phyloP scores from a whole-genome alignment of 2,888 invertebrate genomes.

The Operophtera brumata region DNA sequence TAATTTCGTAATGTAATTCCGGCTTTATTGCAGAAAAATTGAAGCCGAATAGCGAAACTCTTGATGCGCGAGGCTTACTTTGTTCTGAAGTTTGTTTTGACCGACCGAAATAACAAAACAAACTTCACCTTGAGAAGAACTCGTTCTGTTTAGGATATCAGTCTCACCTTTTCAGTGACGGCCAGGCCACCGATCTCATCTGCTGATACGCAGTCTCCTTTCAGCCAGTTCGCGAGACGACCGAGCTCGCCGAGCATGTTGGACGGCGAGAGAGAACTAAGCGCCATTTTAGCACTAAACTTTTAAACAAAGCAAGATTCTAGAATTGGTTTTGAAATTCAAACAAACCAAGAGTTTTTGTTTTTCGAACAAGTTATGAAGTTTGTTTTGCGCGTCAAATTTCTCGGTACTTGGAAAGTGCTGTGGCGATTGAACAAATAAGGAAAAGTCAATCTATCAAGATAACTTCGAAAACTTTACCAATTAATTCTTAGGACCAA shows the following conservation, averaged over 20 bases:
- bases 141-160: conserved; percentile 19
- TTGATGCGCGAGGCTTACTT: too few species aligned
- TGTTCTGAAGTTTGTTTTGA: too few species aligned
- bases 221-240: conserved; percentile 68
- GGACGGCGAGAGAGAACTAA: conserved; percentile 67
- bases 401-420: not conserved
- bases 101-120: not conserved
- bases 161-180: conserved; percentile 71
- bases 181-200: conserved; percentile 69
- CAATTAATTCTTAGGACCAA: conserved; percentile 21
- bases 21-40: too few species aligned
- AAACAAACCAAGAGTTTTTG: too few species aligned
- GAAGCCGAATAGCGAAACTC: too few species aligned
- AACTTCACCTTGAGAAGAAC: conserved; percentile 10
- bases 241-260: conserved; percentile 72
- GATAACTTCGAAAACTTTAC: conserved; percentile 14
- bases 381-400: conserved; percentile 4
- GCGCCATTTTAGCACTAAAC: conserved; percentile 49
- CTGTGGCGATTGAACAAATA: not conserved
- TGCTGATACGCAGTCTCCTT: conserved; percentile 65
- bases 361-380: too few species aligned
- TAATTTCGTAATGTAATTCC: too few species aligned
- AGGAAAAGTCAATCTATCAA: not conserved
- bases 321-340: too few species aligned
- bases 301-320: not conserved